Percentiles rank a stretch among this genome's conserved stretches.
Conservation (phyloP, 2,113 vertebrate genomes). For the Xiphophorus couchianus region DNA sequence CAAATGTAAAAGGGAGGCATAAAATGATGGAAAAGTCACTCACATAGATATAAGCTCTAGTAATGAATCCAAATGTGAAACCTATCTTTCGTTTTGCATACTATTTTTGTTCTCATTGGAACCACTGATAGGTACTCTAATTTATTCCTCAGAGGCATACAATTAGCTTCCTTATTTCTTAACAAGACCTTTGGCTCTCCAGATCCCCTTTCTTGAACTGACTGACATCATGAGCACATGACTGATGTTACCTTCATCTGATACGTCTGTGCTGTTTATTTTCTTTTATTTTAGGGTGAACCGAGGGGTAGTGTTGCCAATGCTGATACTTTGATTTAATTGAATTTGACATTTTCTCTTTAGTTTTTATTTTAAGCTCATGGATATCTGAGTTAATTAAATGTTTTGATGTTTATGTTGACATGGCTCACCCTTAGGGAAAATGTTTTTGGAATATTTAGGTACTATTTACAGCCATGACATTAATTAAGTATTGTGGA, state of each 20-base stretch:
- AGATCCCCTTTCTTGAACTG: constrained; percentile 35
- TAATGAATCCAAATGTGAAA: constrained; percentile 52
- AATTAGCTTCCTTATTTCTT: constrained; percentile 66
- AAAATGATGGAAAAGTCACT: constrained; percentile 52
- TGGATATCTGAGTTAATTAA: constrained; percentile 56
- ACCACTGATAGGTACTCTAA: constrained; percentile 27
- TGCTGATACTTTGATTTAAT: constrained; percentile 54
- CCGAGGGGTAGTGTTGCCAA: constrained; percentile 25
- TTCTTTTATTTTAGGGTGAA: constrained; percentile 57
- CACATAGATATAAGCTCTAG: constrained; percentile 56
- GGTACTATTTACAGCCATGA: constrained; percentile 36
- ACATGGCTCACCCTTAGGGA: constrained; percentile 62
- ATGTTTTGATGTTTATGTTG: constrained; percentile 66
- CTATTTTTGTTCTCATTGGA: constrained; percentile 44
- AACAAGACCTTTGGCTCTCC: constrained; percentile 54
- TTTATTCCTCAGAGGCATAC: constrained; percentile 53
- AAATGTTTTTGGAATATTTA: constrained; percentile 44
- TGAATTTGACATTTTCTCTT: constrained; percentile 62
- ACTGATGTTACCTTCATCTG: constrained; percentile 45
- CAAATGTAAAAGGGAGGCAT: constrained; percentile 37
- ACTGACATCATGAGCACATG: constrained; percentile 46
- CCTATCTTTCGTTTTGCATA: constrained; percentile 25
- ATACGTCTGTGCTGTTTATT: constrained; percentile 28
- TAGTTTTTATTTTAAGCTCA: constrained; percentile 38
- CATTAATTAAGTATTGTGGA: constrained; percentile 53